These are phyloP conservation scores for Mus pahari DNA, from an alignment of 2,113 vertebrate species.

Conservation along the genomic window DNA sequence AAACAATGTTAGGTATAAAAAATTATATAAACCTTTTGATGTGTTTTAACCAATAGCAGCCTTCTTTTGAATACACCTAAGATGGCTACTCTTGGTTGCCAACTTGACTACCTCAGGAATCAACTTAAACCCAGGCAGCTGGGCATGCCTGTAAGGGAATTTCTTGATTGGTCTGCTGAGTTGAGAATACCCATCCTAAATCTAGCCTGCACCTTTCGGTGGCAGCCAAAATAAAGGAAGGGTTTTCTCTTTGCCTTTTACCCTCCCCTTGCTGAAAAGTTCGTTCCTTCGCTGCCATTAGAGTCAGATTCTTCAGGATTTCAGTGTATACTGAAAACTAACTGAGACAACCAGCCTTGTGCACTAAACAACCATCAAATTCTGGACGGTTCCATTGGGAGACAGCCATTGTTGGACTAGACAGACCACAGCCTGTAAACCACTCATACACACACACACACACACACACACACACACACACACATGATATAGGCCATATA, in stretches of 20 bases:
- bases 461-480: neutral
- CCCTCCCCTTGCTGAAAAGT: neutral
- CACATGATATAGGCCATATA: neutral
- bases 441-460: neutral
- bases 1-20: neutral
- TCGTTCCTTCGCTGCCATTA: neutral
- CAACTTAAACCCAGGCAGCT: neutral
- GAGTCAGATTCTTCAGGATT: neutral
- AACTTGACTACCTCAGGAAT: neutral
- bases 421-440: neutral
- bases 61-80: neutral
- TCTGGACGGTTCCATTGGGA: neutral
- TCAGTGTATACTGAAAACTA: neutral
- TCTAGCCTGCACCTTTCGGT: neutral
- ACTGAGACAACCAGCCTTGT: neutral
- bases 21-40: neutral
- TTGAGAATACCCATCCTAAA: neutral
- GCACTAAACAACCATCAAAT: neutral
- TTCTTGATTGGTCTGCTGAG: neutral
- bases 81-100: neutral
- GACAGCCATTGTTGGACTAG: neutral
- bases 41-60: slow-evolving; percentile 3
- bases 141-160: neutral
- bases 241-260: no score
- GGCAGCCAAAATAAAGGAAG: neutral